These are phyloP conservation scores for Azemiops feae DNA, from an alignment of 2,113 vertebrate genomes.

Conservation along the genomic window DNA sequence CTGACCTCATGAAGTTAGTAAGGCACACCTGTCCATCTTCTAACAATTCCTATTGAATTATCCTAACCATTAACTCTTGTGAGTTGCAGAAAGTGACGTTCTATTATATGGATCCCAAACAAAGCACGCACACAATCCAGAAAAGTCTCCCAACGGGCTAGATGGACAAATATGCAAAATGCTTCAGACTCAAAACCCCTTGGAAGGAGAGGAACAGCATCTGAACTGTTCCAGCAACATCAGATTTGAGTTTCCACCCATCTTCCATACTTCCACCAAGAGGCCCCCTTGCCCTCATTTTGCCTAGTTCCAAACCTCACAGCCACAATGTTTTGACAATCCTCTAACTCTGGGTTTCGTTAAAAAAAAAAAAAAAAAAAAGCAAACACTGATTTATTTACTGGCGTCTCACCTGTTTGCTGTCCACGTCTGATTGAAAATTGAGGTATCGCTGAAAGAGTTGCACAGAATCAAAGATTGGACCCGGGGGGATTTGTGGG, in stretches of 20 bases:
- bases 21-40: background rate
- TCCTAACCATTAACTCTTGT: background rate
- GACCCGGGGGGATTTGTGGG: conserved; percentile 95
- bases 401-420: conserved; percentile 83
- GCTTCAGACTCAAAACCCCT: background rate
- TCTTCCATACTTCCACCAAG: background rate
- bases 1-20: background rate
- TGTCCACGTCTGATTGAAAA: conserved; percentile 97
- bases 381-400: background rate
- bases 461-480: conserved; percentile 96
- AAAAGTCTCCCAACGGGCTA: fast-evolving
- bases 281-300: background rate
- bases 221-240: background rate
- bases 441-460: conserved; percentile 95
- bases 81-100: background rate
- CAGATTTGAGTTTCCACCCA: background rate
- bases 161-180: background rate
- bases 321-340: background rate
- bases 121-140: background rate
- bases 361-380: too few species aligned
- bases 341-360: background rate
- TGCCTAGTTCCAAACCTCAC: too few species aligned
- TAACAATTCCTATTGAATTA: background rate
- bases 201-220: background rate
- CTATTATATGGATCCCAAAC: background rate